A percentile compares a stretch with the other conserved stretches of the same genome.
Evolutionary conservation across 53 echinoderm and acorn worm species (phyloP).

Genomic region (Henricia sp.): DNA sequence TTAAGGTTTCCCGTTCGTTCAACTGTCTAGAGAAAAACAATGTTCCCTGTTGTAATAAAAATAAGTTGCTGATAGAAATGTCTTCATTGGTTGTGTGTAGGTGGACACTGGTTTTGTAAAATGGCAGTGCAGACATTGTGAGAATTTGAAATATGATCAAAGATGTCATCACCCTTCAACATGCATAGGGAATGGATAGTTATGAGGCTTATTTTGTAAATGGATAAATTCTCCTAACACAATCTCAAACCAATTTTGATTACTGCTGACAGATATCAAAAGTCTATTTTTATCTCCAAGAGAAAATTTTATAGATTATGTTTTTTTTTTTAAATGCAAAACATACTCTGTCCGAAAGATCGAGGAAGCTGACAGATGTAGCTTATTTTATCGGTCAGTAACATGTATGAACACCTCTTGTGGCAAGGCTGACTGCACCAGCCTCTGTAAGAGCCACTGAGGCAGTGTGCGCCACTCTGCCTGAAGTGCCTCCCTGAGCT

Average conservation of each 20-base stretch:
- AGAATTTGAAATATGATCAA: conserved; percentile 24
- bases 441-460: too few species aligned
- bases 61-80: neutral
- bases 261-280: neutral
- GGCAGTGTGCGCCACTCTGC: too few species aligned
- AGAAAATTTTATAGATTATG: too few species aligned
- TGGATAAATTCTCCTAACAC: conserved; percentile 2
- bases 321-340: too few species aligned
- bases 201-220: neutral
- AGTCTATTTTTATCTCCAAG: conserved; percentile 1
- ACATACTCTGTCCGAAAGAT: too few species aligned
- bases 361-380: too few species aligned
- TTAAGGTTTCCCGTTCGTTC: neutral
- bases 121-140: neutral
- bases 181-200: conserved; percentile 2
- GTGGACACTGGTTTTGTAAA: neutral
- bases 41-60: neutral
- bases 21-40: neutral
- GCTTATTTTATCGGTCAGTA: too few species aligned
- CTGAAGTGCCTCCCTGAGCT: too few species aligned
- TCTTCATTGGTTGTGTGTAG: neutral
- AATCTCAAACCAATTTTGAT: neutral
- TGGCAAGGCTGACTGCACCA: too few species aligned
- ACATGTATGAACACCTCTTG: too few species aligned
- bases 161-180: neutral